phyloP scores from a whole-genome alignment of 2,797 vertebrate genomes.

The Artibeus lituratus region DNA sequence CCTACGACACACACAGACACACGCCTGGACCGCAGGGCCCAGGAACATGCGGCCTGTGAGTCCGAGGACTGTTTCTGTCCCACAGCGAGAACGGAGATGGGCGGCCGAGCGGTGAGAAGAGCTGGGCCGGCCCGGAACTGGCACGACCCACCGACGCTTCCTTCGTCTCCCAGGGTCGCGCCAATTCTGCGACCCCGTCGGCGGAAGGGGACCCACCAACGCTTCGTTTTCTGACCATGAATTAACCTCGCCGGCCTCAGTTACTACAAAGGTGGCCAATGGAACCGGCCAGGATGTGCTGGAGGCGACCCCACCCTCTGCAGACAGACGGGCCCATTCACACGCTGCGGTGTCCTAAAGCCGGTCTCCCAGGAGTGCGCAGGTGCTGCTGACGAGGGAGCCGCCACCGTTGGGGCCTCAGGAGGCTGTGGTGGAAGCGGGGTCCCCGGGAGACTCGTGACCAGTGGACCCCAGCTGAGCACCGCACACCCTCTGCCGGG shows the following conservation, averaged over 20 bases:
- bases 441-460: not conserved
- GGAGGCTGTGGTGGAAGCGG: too few relatives aligned
- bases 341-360: too few relatives aligned
- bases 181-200: too few relatives aligned
- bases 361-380: accelerated
- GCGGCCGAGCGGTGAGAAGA: accelerated
- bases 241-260: accelerated
- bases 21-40: too few relatives aligned
- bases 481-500: not conserved
- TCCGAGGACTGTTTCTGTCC: accelerated
- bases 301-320: not conserved
- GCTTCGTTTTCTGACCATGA: accelerated
- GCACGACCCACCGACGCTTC: too few relatives aligned
- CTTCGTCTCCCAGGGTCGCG: too few relatives aligned
- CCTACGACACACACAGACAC: not conserved
- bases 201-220: too few relatives aligned
- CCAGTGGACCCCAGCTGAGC: not conserved
- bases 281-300: accelerated
- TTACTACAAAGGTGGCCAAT: accelerated
- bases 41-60: accelerated
- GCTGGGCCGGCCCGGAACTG: not conserved
- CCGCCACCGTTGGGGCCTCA: too few relatives aligned
- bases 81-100: not conserved
- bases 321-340: too few relatives aligned
- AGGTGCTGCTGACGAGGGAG: not conserved